These are phyloP conservation scores for Lagopus leucura DNA, from an alignment of 2,113 vertebrate genomes.

Conservation along the genomic window DNA sequence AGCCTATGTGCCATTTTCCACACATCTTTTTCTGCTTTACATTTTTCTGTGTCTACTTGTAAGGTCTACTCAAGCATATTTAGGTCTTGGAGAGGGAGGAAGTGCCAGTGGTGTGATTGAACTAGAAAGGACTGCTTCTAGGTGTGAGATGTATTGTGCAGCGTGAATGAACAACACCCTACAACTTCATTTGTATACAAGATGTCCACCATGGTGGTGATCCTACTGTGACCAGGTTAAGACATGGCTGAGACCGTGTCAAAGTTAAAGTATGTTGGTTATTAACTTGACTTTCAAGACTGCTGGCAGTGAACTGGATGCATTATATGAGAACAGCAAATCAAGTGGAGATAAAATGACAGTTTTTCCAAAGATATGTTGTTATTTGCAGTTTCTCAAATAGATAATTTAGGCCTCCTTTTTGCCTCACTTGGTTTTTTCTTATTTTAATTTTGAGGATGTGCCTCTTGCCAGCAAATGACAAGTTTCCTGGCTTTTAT, in stretches of 20 bases:
- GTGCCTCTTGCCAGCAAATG: slow-evolving; percentile 10
- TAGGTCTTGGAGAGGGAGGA: not conserved
- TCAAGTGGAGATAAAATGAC: not conserved
- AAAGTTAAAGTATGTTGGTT: not conserved
- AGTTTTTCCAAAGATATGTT: not conserved
- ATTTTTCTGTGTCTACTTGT: not conserved
- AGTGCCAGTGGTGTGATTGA: not conserved
- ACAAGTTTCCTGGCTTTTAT: not conserved
- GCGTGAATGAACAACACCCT: not conserved
- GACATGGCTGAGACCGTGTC: not conserved
- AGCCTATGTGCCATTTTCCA: rapidly evolving
- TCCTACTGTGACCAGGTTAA: not conserved
- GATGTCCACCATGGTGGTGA: not conserved
- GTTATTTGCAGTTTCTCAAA: not conserved
- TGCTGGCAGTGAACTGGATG: not conserved
- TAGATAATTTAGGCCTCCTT: not conserved
- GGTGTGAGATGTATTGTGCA: rapidly evolving
- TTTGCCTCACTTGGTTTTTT: not conserved
- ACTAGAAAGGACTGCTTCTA: not conserved
- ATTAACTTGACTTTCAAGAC: not conserved
- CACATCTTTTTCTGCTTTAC: not conserved
- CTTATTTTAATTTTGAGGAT: slow-evolving; percentile 10
- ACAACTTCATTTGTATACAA: rapidly evolving
- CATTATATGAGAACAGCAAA: not conserved
- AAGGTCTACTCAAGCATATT: not conserved